A percentile compares a stretch with the other conserved stretches of the same genome.
phyloP scores from a whole-genome alignment of 2,113 vertebrate species.

The Sceloporus tristichus region DNA sequence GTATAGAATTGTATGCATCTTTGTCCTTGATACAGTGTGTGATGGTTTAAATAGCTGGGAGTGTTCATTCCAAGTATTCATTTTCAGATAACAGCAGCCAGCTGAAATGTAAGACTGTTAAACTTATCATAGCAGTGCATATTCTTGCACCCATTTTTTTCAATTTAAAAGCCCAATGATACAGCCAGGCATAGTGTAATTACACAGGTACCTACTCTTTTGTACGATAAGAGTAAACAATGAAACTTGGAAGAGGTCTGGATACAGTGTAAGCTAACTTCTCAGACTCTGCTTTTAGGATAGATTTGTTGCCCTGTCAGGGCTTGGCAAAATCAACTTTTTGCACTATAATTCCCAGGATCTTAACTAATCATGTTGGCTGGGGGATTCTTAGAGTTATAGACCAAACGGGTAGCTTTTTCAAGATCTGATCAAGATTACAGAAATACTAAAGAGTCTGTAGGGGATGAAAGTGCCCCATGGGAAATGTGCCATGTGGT shows the following conservation, averaged over 20 bases:
- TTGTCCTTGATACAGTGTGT: not conserved
- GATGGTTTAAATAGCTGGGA: not conserved
- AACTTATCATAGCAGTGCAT: not conserved
- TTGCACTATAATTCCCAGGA: too few species aligned
- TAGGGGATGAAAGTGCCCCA: not conserved
- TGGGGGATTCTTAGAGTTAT: too few species aligned
- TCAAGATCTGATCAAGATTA: not conserved
- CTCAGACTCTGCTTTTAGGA: too few species aligned
- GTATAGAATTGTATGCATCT: not conserved
- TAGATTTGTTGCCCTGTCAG: not conserved
- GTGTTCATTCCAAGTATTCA: too few species aligned
- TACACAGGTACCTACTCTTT: not conserved
- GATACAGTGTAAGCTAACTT: not conserved
- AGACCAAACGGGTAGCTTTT: too few species aligned
- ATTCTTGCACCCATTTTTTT: not conserved
- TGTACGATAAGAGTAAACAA: not conserved
- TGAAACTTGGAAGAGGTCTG: not conserved
- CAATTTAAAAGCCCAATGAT: not conserved
- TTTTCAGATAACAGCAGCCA: not conserved
- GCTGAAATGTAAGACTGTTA: not conserved
- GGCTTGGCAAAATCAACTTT: too few species aligned
- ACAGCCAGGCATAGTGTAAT: not conserved
- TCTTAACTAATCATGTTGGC: too few species aligned
- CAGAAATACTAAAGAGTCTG: not conserved
- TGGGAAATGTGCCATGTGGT: too few species aligned